Evolutionary conservation across 2,797 vertebrate species (phyloP).

Genomic region (Silurus lanzhouensis): DNA sequence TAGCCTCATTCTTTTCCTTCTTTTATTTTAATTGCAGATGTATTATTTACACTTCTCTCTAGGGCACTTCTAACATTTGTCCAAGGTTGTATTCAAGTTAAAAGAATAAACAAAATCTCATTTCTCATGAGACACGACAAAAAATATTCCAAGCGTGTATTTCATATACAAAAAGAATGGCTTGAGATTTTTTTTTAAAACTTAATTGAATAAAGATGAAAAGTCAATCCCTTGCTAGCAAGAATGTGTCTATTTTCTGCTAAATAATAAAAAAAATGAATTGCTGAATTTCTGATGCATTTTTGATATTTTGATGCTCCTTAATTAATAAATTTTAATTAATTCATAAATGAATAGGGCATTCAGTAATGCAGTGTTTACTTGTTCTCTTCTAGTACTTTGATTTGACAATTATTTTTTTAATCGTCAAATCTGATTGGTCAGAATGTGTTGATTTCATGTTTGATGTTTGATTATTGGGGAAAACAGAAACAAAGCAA

Average conservation of each 20-base stretch:
- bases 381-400: background rate
- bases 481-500: background rate
- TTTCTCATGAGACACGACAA: slow-evolving; percentile 31
- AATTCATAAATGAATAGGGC: background rate
- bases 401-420: background rate
- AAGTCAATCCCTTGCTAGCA: background rate
- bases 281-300: background rate
- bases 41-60: slow-evolving; percentile 58
- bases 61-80: slow-evolving; percentile 60
- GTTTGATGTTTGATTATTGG: too few relatives aligned
- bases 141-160: slow-evolving; percentile 23
- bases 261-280: background rate
- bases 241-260: background rate
- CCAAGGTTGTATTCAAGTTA: slow-evolving; percentile 51
- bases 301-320: too few relatives aligned
- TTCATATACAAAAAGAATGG: slow-evolving; percentile 32
- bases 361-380: background rate
- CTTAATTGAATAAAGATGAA: background rate
- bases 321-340: background rate
- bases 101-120: slow-evolving; percentile 51
- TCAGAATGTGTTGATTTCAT: background rate
- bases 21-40: slow-evolving; percentile 20
- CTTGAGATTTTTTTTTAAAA: slow-evolving; percentile 33
- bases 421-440: background rate
- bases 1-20: background rate